Evolutionary conservation across 2,113 vertebrate species (phyloP).

Genomic region (Oenanthe melanoleuca): DNA sequence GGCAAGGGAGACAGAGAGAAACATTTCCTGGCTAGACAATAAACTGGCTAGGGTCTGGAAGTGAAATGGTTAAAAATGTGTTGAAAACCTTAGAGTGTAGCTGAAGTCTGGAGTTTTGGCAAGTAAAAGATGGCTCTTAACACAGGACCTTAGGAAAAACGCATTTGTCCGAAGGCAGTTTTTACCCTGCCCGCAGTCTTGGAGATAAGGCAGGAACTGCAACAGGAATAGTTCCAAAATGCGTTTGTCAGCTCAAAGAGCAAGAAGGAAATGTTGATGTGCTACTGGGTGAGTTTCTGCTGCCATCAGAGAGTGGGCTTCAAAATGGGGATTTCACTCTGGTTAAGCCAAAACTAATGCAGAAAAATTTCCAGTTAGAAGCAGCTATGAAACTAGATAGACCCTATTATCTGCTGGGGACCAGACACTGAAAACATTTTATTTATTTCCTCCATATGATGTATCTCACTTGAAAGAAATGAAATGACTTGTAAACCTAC

Average conservation of each 20-base stretch:
- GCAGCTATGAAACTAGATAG: not conserved
- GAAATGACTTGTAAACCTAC: slow-evolving; percentile 35
- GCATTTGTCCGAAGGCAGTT: not conserved
- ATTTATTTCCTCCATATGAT: slow-evolving; percentile 39
- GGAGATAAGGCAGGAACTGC: not conserved
- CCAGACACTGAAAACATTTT: not conserved
- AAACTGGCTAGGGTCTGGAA: not conserved
- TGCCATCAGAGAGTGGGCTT: not conserved
- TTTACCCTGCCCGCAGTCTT: not conserved
- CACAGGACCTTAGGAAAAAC: not conserved
- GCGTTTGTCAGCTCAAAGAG: not conserved
- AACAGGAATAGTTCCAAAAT: not conserved
- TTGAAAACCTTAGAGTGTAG: not conserved
- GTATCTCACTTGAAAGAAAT: slow-evolving; percentile 15
- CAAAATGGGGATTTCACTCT: not conserved
- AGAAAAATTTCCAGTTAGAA: not conserved
- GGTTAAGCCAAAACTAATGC: not conserved
- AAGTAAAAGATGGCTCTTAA: not conserved
- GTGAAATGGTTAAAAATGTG: not conserved
- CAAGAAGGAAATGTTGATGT: not conserved
- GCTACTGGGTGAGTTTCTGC: not conserved
- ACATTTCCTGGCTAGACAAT: not conserved
- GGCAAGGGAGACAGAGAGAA: not conserved
- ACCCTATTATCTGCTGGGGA: not conserved
- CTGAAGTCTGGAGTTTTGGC: not conserved